Base-by-base conservation (phyloP, 2,888 invertebrate genomes). In the Rhaphigaster nebulosa region DNA sequence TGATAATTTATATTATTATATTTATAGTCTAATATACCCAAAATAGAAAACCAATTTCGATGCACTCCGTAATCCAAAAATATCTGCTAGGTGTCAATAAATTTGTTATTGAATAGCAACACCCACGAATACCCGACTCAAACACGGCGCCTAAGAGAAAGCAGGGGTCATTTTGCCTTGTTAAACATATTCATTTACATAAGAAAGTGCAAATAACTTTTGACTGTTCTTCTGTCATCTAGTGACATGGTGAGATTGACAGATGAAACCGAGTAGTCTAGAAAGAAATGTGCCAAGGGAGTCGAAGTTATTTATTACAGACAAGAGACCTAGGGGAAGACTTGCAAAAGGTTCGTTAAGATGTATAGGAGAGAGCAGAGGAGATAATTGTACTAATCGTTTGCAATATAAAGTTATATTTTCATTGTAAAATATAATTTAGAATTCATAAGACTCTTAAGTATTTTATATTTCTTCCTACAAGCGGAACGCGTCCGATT, bases 161-260 rank as follows among this genome's bases (percentile, higher is more conserved):
- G 70, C 34, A 1, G 34, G 0, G 23, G 29, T 70, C 29, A 70
- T 70, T 70, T 70, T 70, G 70, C 18, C 70, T 70, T 70, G 70
- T 70, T 70, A 70, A 34, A 70, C 15, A 34, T 18, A 60, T 70
- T 70, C 70, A 70, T 70, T 70, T 70, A 70, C 70, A 70, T 70
- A 34, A 70, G 70, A 70, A 70, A 70, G 70, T 34, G 70, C 70
- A 34, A 34, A 70, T 70, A 34, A 29, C 70, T 70, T 70, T 34
- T 34, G 70, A 34, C 18, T 70, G 34, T 29, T 70, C 34, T 23
- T 34, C 70, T 70, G 70, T 70, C 70, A 70, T 18, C 18, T n/a
- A 3, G 4, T 70, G 70, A 70, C 70, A 70, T 34, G 4, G 29
- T 29, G 29, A 34, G 29, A 70, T 15, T 70, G 70, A 70, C 70